phyloP scores from a whole-genome alignment of 1,140 invertebrate species.

The Drosophila leontia region DNA sequence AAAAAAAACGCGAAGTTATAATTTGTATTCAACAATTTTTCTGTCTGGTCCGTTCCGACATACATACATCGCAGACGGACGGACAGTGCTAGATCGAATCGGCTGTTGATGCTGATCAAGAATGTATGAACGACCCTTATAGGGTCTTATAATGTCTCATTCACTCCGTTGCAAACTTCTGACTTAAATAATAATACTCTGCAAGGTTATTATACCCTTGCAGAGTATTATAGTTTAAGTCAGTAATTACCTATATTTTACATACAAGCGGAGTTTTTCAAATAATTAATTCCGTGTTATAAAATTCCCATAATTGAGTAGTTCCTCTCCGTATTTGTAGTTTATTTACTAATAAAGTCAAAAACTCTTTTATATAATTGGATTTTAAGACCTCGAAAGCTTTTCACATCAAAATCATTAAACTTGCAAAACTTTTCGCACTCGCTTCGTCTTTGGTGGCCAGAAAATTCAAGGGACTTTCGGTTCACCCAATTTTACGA shows the following conservation, averaged over 20 bases:
- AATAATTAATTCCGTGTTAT: neutral
- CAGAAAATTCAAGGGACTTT: constrained; percentile 27
- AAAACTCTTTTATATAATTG: neutral
- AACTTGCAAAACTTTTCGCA: constrained; percentile 20
- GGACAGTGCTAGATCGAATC: no score
- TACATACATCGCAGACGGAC: no score
- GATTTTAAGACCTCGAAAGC: neutral
- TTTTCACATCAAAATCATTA: neutral
- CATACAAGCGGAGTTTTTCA: neutral
- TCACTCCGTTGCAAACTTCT: no score
- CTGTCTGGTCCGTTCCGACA: no score
- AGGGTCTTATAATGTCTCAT: no score
- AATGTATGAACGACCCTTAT: no score
- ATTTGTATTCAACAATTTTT: no score
- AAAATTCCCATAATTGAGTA: neutral
- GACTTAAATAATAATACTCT: no score
- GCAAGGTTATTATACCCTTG: no score
- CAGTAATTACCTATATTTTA: neutral
- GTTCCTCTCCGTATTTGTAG: neutral
- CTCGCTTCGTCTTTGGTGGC: neutral
- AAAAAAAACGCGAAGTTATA: no score
- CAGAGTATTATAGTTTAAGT: no score
- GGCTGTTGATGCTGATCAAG: no score
- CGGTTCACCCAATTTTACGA: constrained; percentile 60
- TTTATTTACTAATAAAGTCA: neutral